Conservation (phyloP, 1,140 invertebrate genomes). For the Leptoteleia sp. region DNA sequence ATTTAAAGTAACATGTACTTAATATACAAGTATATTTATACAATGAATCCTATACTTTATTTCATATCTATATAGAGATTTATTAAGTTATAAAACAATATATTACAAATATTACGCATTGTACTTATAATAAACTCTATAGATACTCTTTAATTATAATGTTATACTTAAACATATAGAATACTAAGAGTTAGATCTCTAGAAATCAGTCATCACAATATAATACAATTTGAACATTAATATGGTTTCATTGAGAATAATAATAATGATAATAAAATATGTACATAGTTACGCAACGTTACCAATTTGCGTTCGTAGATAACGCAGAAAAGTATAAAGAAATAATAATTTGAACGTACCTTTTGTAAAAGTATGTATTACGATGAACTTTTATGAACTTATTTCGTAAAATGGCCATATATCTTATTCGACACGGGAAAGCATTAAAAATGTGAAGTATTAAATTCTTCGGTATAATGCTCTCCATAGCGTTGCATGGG, state of each 20-base stretch:
- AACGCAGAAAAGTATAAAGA: slow-evolving; percentile 26
- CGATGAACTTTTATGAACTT: slow-evolving; percentile 41
- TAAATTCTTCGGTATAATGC: slow-evolving; percentile 56
- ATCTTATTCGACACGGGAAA: slow-evolving; percentile 49
- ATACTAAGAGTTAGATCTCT: not conserved
- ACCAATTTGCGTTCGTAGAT: not conserved
- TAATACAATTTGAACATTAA: slow-evolving; percentile 16
- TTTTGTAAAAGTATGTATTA: slow-evolving; percentile 36
- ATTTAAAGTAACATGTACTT: too few species aligned
- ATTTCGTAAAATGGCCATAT: slow-evolving; percentile 29
- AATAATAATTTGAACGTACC: slow-evolving; percentile 34
- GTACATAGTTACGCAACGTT: slow-evolving; percentile 18
- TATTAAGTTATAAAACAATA: slow-evolving; percentile 45
- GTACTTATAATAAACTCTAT: not conserved
- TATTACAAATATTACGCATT: slow-evolving; percentile 29
- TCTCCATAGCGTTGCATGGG: slow-evolving; percentile 19
- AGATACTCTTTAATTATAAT: not conserved
- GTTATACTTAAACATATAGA: slow-evolving; percentile 6
- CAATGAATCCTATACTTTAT: too few species aligned
- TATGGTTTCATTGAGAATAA: not conserved
- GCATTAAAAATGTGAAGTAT: slow-evolving; percentile 62
- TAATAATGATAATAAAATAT: too few species aligned
- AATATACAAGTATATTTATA: too few species aligned
- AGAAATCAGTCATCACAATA: slow-evolving; percentile 8
- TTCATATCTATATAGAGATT: not conserved